Evolutionary conservation across 2,888 invertebrate genomes (phyloP), one percentile per base, ranked within the genome.

Genomic region (Deilephila porcellus): DNA sequence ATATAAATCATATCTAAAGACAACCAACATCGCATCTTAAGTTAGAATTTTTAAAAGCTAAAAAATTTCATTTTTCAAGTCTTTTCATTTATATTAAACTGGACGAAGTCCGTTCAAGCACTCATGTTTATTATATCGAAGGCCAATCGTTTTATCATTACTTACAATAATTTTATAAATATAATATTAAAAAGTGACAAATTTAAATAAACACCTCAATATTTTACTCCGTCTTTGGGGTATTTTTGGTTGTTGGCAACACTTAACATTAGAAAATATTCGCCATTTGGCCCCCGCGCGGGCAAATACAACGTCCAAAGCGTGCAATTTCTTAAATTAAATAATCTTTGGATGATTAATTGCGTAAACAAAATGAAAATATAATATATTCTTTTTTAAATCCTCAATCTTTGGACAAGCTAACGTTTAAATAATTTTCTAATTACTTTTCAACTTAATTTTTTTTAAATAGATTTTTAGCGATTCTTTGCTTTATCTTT

Each of bases 51-150:
- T 82, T 84, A 82, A 81, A 82, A 84, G 82, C 85, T 84, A 88
- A 89, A 87, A 87, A 91, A 89, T 92, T 93, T 91, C 86, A 88
- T 88, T 86, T 76, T 85, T 91, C 83, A 93, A 93, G 93, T 93
- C 94, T 93, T 94, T 93, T 93, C 88, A 83, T 88, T 80, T 80
- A 81, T 80, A 56, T 56, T 78, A 77, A 82, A 81, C 82, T 88
- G 93, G 94, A 93, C 93, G 90, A 80, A 82, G 93, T 93, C 93
- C 94, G 75, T 80, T 79, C 89, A 91, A 93, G 93, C 94, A 93
- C 94, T 87, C 92, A 76, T 85, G 86, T 89, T 88, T 86, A 86
- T 80, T 79, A 77, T 77, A 74, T 76, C 78, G 89, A 93, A 93
- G 93, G 93, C 93, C 92, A 92, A 92, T 91, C 81, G 79, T 80